Base-by-base conservation (phyloP, 2,888 invertebrate genomes). In the Physocephala rufipes region DNA sequence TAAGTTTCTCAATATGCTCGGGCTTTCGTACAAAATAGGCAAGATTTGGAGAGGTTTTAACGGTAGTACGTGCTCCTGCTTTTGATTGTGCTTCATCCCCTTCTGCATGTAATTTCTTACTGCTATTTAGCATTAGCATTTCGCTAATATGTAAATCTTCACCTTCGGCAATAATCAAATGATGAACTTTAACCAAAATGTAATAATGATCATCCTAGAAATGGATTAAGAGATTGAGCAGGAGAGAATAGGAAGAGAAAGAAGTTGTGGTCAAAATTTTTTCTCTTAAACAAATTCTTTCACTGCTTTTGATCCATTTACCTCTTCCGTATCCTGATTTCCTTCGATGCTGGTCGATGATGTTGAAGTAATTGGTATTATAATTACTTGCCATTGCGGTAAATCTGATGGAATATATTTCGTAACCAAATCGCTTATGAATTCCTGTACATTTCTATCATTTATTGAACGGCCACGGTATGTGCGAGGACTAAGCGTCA, bases 371-470 rank as follows among this genome's bases (percentile, higher is more conserved):
- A 76, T 79, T 0, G 92, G 92, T 78, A 94, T 92, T 1, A 94
- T 88, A 51, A 91, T 90, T 68, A 94, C 90, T 81, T 95, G 94
- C 95, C 95, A 95, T 16, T 94, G 94, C 0, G 95, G 91, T 71
- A 90, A 87, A 68, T 91, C 90, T 1, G 87, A 86, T 7, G 93
- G 90, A 70, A 95, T 89, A 81, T 92, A 93, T 86, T 93, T 94
- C 2, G 92, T 91, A 30, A 93, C 90, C 72, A 92, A 88, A 70
- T 93, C 93, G 79, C 93, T 93, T 63, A 94, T 90, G 80, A 90
- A 93, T 45, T 93, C 93, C 88, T 94, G 93, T 75, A 94, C 90
- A 80, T 93, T 94, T 58, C 86, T 86, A 70, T 94, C 93, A 24
- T 88, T 89, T 5, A 94, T 89, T 0, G 90, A 89, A 12, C 93